Conservation (phyloP, 2,888 invertebrate genomes). For the Venusia cambrica region DNA sequence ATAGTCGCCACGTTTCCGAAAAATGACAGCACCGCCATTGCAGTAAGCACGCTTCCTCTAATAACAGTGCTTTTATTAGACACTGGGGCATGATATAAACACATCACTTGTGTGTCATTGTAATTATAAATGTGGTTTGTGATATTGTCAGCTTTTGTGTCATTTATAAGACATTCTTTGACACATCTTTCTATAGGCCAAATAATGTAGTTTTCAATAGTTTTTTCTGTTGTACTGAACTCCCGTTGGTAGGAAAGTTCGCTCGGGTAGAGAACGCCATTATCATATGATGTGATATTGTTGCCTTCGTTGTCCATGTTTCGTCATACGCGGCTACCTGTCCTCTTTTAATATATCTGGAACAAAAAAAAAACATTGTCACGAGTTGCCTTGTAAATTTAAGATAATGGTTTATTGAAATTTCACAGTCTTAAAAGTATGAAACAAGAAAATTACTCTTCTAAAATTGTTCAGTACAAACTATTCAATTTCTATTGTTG, state of each 20-base stretch:
- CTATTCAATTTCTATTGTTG: no score
- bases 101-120: conserved; percentile 61
- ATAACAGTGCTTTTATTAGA: conserved; percentile 83
- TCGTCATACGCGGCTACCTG: conserved; percentile 60
- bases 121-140: conserved; percentile 42
- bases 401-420: background rate
- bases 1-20: conserved; percentile 89
- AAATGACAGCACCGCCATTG: conserved; percentile 87
- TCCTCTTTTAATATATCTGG: conserved; percentile 41
- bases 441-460: no score
- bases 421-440: no score
- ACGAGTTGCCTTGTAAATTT: background rate
- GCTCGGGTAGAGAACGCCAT: conserved; percentile 40
- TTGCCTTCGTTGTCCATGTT: conserved; percentile 71
- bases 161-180: conserved; percentile 47
- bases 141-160: conserved; percentile 44
- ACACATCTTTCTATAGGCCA: conserved; percentile 67
- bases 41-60: conserved; percentile 84
- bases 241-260: conserved; percentile 47
- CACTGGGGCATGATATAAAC: conserved; percentile 85
- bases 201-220: conserved; percentile 34
- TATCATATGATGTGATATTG: conserved; percentile 72
- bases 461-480: no score
- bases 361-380: conserved; percentile 41
- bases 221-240: conserved; percentile 39